These are phyloP conservation scores for Coregonus clupeaformis DNA, from an alignment of 2,113 vertebrate genomes.

Conservation along the genomic window DNA sequence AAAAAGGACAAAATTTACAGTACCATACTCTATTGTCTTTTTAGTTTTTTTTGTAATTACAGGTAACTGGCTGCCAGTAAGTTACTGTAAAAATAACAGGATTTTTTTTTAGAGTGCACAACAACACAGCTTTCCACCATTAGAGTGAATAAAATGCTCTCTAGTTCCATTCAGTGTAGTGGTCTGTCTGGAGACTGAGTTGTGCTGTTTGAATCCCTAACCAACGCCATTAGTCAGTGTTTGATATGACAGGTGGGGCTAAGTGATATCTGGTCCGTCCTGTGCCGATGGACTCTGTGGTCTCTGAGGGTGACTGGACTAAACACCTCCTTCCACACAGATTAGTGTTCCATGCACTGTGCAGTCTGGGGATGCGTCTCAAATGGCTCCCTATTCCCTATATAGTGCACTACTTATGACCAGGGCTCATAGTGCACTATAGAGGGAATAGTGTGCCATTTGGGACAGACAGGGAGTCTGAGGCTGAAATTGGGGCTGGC, in stretches of 20 bases:
- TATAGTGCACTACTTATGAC: too few relatives aligned
- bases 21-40: too few relatives aligned
- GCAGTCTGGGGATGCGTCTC: background rate
- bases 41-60: too few relatives aligned
- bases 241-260: conserved; percentile 32
- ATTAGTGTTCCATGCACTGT: conserved; percentile 19
- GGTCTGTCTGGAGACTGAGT: conserved; percentile 6
- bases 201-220: conserved; percentile 18
- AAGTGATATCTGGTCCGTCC: conserved; percentile 27
- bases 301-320: conserved; percentile 16
- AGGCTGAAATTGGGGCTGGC: background rate
- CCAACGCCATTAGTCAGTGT: conserved; percentile 40
- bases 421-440: too few relatives aligned
- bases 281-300: background rate
- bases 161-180: conserved; percentile 24
- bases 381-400: too few relatives aligned
- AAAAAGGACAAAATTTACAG: too few relatives aligned
- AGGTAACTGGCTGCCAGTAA: too few relatives aligned
- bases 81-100: too few relatives aligned
- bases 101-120: too few relatives aligned
- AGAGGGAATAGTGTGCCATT: too few relatives aligned
- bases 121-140: background rate
- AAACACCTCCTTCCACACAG: conserved; percentile 6
- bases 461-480: too few relatives aligned
- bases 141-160: conserved; percentile 6